phyloP scores from a whole-genome alignment of 1,140 invertebrate species.

The Drosophila bocqueti region DNA sequence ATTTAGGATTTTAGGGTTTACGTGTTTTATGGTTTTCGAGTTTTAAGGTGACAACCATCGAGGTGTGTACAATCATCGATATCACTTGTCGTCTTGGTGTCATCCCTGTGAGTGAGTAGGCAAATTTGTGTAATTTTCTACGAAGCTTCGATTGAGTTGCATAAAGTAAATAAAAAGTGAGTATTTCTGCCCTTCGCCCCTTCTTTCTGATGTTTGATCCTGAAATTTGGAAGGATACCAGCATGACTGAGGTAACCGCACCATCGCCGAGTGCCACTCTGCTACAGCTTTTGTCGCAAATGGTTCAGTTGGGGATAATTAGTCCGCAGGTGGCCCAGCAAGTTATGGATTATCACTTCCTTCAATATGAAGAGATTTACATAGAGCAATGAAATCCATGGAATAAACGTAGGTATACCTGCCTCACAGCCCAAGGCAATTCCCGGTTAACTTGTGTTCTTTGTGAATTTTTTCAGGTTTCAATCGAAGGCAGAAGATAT shows the following conservation, averaged over 20 bases:
- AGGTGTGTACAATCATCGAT: too few relatives aligned
- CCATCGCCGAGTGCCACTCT: background rate
- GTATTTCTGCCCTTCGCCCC: background rate
- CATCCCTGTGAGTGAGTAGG: too few relatives aligned
- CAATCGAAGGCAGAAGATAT: background rate
- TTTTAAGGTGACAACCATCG: too few relatives aligned
- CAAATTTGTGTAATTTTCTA: too few relatives aligned
- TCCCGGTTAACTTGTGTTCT: too few relatives aligned
- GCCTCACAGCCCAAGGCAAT: background rate
- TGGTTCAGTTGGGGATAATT: background rate
- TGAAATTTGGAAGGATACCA: background rate
- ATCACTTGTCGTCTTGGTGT: too few relatives aligned
- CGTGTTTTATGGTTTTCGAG: too few relatives aligned
- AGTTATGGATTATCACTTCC: background rate
- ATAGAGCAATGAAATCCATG: background rate
- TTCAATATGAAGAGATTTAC: background rate
- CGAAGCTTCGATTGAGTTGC: too few relatives aligned
- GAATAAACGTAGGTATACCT: background rate
- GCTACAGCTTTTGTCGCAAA: background rate
- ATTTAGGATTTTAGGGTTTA: too few relatives aligned
- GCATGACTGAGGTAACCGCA: background rate
- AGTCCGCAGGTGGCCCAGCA: background rate
- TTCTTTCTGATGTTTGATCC: background rate
- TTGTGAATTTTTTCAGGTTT: background rate
- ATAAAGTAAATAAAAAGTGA: background rate